Conservation (phyloP, 2,797 vertebrate genomes). For the Halcyon badia region DNA sequence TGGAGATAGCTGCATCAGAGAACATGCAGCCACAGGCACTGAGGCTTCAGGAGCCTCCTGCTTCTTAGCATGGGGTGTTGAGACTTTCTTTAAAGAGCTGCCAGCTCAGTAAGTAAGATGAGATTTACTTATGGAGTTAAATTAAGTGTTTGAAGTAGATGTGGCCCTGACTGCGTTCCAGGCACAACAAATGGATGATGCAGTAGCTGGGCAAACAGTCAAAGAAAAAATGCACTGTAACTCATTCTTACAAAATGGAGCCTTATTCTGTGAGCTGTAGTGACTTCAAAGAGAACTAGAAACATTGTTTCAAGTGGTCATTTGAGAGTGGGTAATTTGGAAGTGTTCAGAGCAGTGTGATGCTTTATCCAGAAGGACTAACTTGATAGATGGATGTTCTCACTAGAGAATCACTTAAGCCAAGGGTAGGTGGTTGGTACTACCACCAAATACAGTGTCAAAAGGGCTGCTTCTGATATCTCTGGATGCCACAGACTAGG, state of each 20-base stretch:
- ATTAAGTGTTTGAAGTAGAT: not conserved
- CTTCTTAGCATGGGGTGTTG: not conserved
- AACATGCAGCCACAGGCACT: fast-evolving
- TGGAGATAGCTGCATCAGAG: fast-evolving
- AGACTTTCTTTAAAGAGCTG: not conserved
- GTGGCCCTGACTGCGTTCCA: not conserved
- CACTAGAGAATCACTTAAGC: not conserved
- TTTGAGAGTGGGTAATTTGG: not conserved
- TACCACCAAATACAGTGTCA: not conserved
- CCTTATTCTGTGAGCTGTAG: not conserved
- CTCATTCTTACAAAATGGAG: not conserved
- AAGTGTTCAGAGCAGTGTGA: not conserved
- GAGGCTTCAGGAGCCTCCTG: not conserved
- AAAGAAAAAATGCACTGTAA: not conserved
- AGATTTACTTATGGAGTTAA: not conserved
- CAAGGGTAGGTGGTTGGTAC: not conserved
- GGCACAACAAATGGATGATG: not conserved
- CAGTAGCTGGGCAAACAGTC: not conserved
- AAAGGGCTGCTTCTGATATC: not conserved
- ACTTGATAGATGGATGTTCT: not conserved
- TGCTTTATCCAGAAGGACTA: not conserved
- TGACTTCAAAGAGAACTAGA: not conserved
- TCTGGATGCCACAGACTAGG: not conserved
- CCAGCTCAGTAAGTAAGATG: not conserved
- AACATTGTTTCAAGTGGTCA: not conserved